phyloP scores from a whole-genome alignment of 2,888 invertebrate genomes.

The Tinea semifulvella region DNA sequence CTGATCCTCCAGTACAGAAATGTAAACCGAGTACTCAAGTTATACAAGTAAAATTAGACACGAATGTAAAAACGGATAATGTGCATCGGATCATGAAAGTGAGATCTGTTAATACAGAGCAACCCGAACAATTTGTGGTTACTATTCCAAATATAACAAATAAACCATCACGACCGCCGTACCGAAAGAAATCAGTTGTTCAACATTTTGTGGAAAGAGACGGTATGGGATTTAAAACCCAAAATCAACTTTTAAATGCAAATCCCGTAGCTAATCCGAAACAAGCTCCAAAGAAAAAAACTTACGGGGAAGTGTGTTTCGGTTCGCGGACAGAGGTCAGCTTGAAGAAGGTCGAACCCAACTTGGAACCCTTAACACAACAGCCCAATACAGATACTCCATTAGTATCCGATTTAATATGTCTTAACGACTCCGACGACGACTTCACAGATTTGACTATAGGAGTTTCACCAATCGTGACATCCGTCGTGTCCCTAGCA shows the following conservation, averaged over 20 bases:
- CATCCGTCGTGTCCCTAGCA: conserved; percentile 38
- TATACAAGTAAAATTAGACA: too few relatives aligned
- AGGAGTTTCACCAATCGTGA: conserved; percentile 33
- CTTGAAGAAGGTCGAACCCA: neutral
- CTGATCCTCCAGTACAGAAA: too few relatives aligned
- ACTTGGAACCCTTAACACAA: too few relatives aligned
- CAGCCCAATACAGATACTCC: neutral
- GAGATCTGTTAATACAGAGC: too few relatives aligned
- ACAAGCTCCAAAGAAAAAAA: conserved; percentile 39
- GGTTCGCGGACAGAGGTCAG: neutral
- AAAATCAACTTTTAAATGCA: conserved; percentile 31
- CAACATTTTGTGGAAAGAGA: too few relatives aligned
- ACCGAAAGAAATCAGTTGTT: too few relatives aligned
- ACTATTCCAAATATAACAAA: too few relatives aligned
- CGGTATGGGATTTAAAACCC: neutral
- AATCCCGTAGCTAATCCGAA: conserved; percentile 52
- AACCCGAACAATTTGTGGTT: too few relatives aligned
- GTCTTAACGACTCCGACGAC: conserved; percentile 8
- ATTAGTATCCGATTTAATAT: neutral
- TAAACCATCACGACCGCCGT: too few relatives aligned
- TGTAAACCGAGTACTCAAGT: too few relatives aligned
- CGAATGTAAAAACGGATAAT: too few relatives aligned
- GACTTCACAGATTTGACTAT: neutral
- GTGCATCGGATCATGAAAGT: too few relatives aligned
- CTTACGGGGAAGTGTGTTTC: neutral